These are phyloP conservation scores for Eurytoma adleriae DNA, from an alignment of 2,888 invertebrate species.

Conservation along the genomic window DNA sequence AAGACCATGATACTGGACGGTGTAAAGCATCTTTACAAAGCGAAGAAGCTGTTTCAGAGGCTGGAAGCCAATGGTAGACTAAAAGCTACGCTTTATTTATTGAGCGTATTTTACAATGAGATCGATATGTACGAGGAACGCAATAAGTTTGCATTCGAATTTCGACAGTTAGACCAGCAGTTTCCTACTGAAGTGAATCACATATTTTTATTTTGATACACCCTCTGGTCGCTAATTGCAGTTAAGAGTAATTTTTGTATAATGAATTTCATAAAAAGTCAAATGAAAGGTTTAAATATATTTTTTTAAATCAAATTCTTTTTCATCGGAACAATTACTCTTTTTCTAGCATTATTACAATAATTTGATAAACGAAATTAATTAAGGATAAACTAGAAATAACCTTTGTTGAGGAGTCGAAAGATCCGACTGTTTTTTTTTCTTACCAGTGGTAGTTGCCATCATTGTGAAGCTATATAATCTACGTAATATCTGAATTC, in stretches of 20 bases:
- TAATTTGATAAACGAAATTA: too few relatives aligned
- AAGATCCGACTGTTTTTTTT: too few relatives aligned
- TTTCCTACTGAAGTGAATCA: slow-evolving; percentile 80
- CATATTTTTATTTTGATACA: slow-evolving; percentile 50
- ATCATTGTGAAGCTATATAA: too few relatives aligned
- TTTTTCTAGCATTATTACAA: too few relatives aligned
- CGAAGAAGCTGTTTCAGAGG: slow-evolving; percentile 84
- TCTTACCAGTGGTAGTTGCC: too few relatives aligned
- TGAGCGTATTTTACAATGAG: slow-evolving; percentile 83
- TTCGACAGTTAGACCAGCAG: slow-evolving; percentile 86
- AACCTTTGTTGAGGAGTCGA: too few relatives aligned
- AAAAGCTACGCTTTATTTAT: slow-evolving; percentile 84
- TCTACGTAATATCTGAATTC: too few relatives aligned
- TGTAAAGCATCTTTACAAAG: slow-evolving; percentile 81
- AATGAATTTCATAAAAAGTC: too few relatives aligned
- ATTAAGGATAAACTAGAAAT: too few relatives aligned
- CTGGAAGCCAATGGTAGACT: slow-evolving; percentile 87
- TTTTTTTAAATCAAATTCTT: too few relatives aligned
- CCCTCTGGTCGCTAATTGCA: slow-evolving; percentile 9
- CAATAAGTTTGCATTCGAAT: slow-evolving; percentile 90
- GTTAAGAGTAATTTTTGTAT: slow-evolving; percentile 25
- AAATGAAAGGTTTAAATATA: too few relatives aligned
- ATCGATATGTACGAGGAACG: slow-evolving; percentile 84
- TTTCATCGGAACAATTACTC: too few relatives aligned
- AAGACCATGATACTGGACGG: slow-evolving; percentile 78